A percentile compares a stretch with the other conserved stretches of the same genome.
Conservation (phyloP, 2,113 vertebrate genomes). For the Paedocypris sp. region DNA sequence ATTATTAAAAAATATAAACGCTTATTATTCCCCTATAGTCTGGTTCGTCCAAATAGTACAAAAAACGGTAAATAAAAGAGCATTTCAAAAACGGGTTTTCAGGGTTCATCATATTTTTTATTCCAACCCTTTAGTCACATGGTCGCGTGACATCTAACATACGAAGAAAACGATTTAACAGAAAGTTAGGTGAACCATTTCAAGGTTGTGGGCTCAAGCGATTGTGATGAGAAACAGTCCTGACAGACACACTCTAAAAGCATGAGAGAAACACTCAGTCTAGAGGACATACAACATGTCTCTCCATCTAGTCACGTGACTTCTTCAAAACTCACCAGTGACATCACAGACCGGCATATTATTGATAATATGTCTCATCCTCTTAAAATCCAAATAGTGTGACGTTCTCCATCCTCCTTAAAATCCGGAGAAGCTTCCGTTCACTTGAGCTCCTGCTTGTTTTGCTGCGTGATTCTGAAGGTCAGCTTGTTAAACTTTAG, state of each 20-base stretch:
- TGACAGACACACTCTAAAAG: slow-evolving; percentile 1
- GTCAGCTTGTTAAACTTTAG: slow-evolving; percentile 24
- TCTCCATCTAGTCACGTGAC: neutral
- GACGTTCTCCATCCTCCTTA: neutral
- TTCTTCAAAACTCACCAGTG: neutral
- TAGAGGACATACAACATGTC: neutral
- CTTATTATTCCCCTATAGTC: no score
- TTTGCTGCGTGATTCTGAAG: slow-evolving; percentile 3
- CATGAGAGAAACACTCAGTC: neutral
- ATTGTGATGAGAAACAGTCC: neutral
- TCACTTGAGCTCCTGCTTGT: neutral
- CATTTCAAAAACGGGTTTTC: no score
- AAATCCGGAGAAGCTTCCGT: neutral
- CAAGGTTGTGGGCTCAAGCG: neutral
- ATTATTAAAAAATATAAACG: no score
- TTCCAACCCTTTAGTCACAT: neutral
- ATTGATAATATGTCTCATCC: neutral
- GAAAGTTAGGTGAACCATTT: neutral
- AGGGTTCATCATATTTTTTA: no score
- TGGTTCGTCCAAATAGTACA: no score
- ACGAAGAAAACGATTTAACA: neutral
- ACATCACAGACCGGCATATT: neutral
- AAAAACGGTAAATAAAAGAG: no score
- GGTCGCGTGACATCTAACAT: neutral
- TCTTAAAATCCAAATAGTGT: neutral